These are phyloP conservation scores for Cylas formicarius DNA, from an alignment of 1,140 invertebrate species.

Conservation along the genomic window DNA sequence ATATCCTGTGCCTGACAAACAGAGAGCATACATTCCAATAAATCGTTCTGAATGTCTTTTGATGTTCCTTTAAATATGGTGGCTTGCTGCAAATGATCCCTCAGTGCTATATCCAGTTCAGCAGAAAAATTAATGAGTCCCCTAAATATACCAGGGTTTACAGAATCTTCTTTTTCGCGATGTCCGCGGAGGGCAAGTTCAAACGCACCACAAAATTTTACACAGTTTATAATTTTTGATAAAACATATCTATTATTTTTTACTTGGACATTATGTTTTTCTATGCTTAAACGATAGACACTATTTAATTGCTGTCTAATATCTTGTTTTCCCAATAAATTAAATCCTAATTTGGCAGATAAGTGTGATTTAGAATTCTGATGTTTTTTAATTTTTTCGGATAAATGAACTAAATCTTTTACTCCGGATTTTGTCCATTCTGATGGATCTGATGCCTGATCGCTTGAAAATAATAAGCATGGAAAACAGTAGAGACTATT, in stretches of 20 bases:
- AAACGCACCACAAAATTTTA: slow-evolving; percentile 36
- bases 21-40: slow-evolving; percentile 41
- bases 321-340: slow-evolving; percentile 17
- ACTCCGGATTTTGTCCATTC: slow-evolving; percentile 17
- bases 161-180: slow-evolving; percentile 28
- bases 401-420: slow-evolving; percentile 19
- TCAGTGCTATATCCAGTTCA: slow-evolving; percentile 28
- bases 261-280: slow-evolving; percentile 32
- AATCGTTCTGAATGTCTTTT: slow-evolving; percentile 35
- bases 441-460: no score
- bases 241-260: slow-evolving; percentile 35
- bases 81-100: slow-evolving; percentile 27
- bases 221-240: slow-evolving; percentile 36
- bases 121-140: slow-evolving; percentile 27
- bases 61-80: slow-evolving; percentile 34
- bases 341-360: slow-evolving; percentile 8
- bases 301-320: slow-evolving; percentile 14
- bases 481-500: slow-evolving; percentile 24
- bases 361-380: slow-evolving; percentile 12
- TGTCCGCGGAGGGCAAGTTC: slow-evolving; percentile 29
- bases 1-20: slow-evolving; percentile 32
- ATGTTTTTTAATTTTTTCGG: slow-evolving; percentile 21
- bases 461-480: slow-evolving; percentile 17
- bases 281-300: slow-evolving; percentile 14
- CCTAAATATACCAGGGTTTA: slow-evolving; percentile 20